These are phyloP conservation scores for Hystrix cristata DNA, from an alignment of 2,113 vertebrate genomes.

Conservation along the genomic window DNA sequence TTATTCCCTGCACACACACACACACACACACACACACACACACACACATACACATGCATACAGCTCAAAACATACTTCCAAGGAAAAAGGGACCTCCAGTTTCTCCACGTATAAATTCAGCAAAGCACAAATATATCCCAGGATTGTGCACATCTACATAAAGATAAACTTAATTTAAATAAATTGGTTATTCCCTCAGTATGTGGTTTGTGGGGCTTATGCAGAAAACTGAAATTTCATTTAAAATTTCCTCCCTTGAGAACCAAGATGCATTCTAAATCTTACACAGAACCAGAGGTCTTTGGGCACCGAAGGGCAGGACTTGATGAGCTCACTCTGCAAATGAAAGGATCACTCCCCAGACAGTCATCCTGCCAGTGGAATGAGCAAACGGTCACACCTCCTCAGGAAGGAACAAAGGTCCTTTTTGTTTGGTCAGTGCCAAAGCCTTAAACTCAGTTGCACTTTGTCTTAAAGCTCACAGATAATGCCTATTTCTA, in stretches of 20 bases:
- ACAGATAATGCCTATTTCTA: slow-evolving; percentile 58
- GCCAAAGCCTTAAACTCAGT: not conserved
- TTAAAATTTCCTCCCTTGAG: slow-evolving; percentile 50
- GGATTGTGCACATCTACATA: not conserved
- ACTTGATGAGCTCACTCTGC: slow-evolving; percentile 69
- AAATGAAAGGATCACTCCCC: slow-evolving; percentile 65
- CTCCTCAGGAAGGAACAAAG: slow-evolving; percentile 66
- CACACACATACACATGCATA: not conserved
- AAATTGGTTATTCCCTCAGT: not conserved
- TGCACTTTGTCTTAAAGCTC: slow-evolving; percentile 49
- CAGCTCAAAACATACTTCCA: not conserved
- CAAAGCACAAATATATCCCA: not conserved
- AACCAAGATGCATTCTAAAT: slow-evolving; percentile 47
- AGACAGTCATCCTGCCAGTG: slow-evolving; percentile 42
- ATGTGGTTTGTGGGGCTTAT: not conserved
- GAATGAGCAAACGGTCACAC: slow-evolving; percentile 55
- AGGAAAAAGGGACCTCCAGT: not conserved
- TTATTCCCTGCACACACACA: not conserved
- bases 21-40: slow-evolving; percentile 20
- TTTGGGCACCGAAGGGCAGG: slow-evolving; percentile 7
- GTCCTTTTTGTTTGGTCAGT: slow-evolving; percentile 46
- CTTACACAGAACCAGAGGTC: slow-evolving; percentile 49
- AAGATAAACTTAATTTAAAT: slow-evolving; percentile 67
- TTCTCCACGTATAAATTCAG: slow-evolving; percentile 37
- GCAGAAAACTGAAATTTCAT: slow-evolving; percentile 44